Conservation (phyloP, 1,140 invertebrate species). For the Aphidius gifuensis region DNA sequence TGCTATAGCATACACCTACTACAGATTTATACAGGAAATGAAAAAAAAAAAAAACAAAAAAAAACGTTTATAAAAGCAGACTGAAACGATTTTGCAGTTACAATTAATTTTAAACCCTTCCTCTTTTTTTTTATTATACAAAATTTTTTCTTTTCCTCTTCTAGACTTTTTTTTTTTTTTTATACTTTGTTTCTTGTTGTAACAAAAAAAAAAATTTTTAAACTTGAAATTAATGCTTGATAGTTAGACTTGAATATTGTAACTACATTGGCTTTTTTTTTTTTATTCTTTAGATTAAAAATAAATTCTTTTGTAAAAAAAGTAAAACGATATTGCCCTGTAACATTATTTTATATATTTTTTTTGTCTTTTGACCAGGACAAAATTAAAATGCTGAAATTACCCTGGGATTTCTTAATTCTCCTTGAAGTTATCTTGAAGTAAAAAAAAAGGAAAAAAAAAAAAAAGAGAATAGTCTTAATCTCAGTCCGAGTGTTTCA, state of each 20-base stretch:
- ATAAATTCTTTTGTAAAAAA: conserved; percentile 3
- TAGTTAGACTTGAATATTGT: conserved; percentile 15
- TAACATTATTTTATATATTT: no score
- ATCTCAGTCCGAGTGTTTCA: no score
- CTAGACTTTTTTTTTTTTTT: no score
- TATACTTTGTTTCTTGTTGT: background rate
- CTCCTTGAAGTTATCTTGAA: conserved; percentile 6
- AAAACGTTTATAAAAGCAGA: background rate
- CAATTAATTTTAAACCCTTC: conserved; percentile 15
- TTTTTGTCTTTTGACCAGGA: background rate
- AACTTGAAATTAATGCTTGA: conserved; percentile 10
- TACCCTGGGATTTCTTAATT: conserved; percentile 19
- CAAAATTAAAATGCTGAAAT: conserved; percentile 15
- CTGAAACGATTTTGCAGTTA: conserved; percentile 13
- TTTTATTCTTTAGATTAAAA: background rate
- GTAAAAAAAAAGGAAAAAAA: no score
- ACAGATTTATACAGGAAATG: background rate
- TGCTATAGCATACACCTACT: no score
- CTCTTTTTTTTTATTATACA: background rate
- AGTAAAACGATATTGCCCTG: no score
- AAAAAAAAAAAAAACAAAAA: background rate
- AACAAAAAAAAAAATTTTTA: background rate
- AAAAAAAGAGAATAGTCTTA: no score
- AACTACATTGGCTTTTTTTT: conserved; percentile 9
- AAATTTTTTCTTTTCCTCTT: no score